Evolutionary conservation across 2,113 vertebrate species (phyloP), one percentile per base, ranked within the genome.

Genomic region (Pedetes capensis): DNA sequence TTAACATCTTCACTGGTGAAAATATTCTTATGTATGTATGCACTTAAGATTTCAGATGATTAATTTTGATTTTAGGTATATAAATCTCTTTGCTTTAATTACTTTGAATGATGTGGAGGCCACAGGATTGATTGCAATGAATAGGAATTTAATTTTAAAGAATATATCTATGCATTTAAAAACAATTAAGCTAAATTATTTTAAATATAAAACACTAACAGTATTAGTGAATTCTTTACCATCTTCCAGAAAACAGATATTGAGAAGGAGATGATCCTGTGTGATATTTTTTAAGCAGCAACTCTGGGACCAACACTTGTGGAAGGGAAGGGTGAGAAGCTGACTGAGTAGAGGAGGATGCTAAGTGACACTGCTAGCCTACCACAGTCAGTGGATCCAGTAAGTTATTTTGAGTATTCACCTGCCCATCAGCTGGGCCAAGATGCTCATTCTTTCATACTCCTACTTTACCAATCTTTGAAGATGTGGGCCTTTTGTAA

Each of bases 1-100:
- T 97, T 95, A 12, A 64, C 72, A 83, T 5, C 61, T 37, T 63
- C 68, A 68, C 20, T 71, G 37, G 34, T 89, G 80, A 96, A 92
- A 80, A 75, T 97, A 14, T 85, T 95, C 64, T 82, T 68, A 69
- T 75, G 25, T n/a, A 13, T 85, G 11, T 49, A 32, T 66, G 34
- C 12, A 25, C 37, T 83, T 93, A 61, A 57, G 6, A 69, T n/a
- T 86, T 86, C 64, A 78, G 17, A 85, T 53, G 23, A 55, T 17
- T 88, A 27, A 78, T 25, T 87, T 86, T 66, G 69, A n/a, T 63
- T 63, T 27, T 61, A 37, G 1, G 1, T 2, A 74, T 69, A 44
- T 11, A 61, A 80, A 61, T 68, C 42, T 64, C 5, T 93, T 86
- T 71, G 42, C 12, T 83, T 91, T 64, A 74, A 71, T 87, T 83